Base-by-base conservation (phyloP, 2,113 vertebrate genomes). In the Sapajus apella region DNA sequence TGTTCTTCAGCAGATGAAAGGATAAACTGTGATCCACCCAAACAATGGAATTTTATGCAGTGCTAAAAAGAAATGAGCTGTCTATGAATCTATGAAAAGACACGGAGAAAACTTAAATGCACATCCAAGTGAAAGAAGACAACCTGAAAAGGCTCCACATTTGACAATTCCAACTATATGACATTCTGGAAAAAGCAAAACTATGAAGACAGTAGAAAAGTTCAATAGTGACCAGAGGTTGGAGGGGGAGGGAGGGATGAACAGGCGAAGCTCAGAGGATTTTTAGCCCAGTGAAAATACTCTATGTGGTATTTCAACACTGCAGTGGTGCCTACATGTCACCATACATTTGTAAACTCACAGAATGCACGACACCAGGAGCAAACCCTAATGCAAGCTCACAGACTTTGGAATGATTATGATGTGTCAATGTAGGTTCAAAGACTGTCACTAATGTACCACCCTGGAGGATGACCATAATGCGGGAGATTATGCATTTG, bases 401-500 rank as follows among this genome's bases (percentile, higher is more conserved):
- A 5, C 1, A 11, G 52, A 10, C 45, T 87, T n/a, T 5, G 14
- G 20, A 32, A 8, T 40, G 18, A 68, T 9, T 2, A 30, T 2
- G 6, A 18, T 1, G 3, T 21, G n/a, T n/a, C 68, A 9, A 0
- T 0, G 32, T 0, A 52, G 16, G 16, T 25, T 64, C 40, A 45
- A 14, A 8, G 9, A 0, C 27, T 64, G n/a, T 55, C 20, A 84
- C 56, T 80, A 12, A 37, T 23, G 23, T 12, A 5, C 27, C 66
- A 14, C n/a, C 72, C 35, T n/a, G 37, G 32, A 6, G 20, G 61
- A 58, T 43, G 14, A 9, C 5, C 5, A 1, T 40, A 5, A 21
- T 1, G 5, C 0, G 0, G 70, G 52, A n/a, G 21, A 20, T 6
- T 30, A 0, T 11, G 14, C 30, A 0, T 52, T 45, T 13, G 32